These are phyloP conservation scores for Spongilla lacustris DNA, from an alignment of 37 sponge, comb jelly and placozoan species.

Conservation along the genomic window DNA sequence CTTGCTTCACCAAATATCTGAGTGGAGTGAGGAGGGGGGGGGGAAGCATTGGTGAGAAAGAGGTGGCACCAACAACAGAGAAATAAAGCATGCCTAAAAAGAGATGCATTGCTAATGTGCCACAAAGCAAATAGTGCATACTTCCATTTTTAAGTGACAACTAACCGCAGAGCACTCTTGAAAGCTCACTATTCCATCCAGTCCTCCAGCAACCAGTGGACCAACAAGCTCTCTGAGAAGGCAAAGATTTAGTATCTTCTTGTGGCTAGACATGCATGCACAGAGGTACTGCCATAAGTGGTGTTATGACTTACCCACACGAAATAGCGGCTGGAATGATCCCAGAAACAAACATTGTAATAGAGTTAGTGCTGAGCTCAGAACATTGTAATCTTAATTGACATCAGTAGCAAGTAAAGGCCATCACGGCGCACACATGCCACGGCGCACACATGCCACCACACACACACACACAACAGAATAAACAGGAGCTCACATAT, in stretches of 20 bases:
- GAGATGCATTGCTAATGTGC: too few species aligned
- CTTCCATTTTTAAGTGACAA: too few species aligned
- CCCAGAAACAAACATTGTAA: not conserved
- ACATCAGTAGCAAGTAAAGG: not conserved
- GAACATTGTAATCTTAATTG: not conserved
- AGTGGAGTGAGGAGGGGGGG: not conserved
- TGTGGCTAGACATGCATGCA: not conserved
- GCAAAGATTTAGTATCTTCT: not conserved
- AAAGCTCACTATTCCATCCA: not conserved
- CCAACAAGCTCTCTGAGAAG: not conserved
- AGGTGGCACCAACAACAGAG: not conserved
- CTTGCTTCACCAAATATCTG: not conserved
- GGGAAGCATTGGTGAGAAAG: not conserved
- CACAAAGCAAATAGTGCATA: too few species aligned
- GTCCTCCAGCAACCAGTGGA: not conserved
- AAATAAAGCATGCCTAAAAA: not conserved
- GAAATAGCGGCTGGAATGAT: not conserved
- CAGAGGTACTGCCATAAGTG: too few species aligned
- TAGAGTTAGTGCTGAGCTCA: not conserved
- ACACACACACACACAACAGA: not conserved
- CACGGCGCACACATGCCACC: too few species aligned
- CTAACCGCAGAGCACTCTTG: not conserved
- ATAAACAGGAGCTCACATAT: not conserved
- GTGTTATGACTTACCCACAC: not conserved
- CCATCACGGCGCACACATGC: too few species aligned